phyloP scores from a whole-genome alignment of 2,797 vertebrate genomes.

The Tenualosa thibaudeaui region DNA sequence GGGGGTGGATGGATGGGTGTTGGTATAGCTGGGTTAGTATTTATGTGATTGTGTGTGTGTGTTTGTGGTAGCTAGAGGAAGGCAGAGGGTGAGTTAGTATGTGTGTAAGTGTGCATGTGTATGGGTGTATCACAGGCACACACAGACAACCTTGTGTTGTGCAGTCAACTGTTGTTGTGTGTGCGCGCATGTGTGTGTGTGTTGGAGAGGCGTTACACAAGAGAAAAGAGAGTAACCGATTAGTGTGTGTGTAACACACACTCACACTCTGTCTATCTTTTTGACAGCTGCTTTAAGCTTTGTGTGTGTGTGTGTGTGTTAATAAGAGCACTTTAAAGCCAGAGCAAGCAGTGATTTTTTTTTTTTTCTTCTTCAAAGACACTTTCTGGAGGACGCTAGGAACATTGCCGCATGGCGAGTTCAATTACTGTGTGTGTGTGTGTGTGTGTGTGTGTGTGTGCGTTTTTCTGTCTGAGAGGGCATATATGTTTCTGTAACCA shows the following conservation, averaged over 20 bases:
- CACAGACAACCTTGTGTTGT: constrained; percentile 7
- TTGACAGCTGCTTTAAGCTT: not conserved
- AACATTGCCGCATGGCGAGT: not conserved
- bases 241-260: not conserved
- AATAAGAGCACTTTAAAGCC: not conserved
- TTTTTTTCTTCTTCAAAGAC: not conserved
- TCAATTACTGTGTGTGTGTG: not conserved
- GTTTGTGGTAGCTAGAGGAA: not conserved
- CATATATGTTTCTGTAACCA: not conserved
- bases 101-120: not conserved
- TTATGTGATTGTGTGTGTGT: not conserved
- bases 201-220: not conserved
- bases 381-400: not conserved
- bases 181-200: not conserved
- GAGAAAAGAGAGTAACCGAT: not conserved
- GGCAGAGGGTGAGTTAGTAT: not conserved
- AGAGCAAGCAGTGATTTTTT: not conserved
- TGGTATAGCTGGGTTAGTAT: not conserved
- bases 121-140: not conserved
- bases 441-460: not conserved
- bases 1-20: not conserved
- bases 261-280: not conserved
- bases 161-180: not conserved
- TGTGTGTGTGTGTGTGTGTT: not conserved
- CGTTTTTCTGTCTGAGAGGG: not conserved